Evolutionary conservation across 2,113 vertebrate species (phyloP).

Genomic region (Psilopsiagon aymara): DNA sequence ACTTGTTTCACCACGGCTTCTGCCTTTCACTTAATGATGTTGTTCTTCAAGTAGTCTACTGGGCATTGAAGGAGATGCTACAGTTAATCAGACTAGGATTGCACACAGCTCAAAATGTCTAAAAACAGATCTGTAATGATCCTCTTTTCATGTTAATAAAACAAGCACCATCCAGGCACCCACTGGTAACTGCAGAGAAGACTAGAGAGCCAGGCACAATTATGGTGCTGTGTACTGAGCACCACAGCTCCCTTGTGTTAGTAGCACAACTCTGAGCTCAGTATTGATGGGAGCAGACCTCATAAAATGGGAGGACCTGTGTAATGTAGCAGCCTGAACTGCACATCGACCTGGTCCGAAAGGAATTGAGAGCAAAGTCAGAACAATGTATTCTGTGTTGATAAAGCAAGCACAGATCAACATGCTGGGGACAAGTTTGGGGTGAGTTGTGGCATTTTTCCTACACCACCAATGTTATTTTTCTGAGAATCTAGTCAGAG

Average conservation of each 20-base stretch:
- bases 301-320: background rate
- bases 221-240: background rate
- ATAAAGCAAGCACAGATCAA: background rate
- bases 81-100: background rate
- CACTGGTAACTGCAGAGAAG: background rate
- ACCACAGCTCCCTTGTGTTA: accelerated
- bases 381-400: background rate
- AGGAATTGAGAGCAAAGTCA: background rate
- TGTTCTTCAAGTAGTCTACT: background rate
- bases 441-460: background rate
- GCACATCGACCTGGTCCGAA: background rate
- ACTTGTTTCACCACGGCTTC: background rate
- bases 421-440: background rate
- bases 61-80: background rate
- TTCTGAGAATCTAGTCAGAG: background rate
- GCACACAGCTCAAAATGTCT: background rate
- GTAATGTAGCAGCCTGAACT: background rate
- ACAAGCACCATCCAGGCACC: background rate
- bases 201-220: accelerated
- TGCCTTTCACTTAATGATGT: background rate
- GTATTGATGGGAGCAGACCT: accelerated
- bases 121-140: background rate
- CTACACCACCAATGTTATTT: background rate
- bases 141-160: accelerated
- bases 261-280: background rate